Evolutionary conservation across 2,797 vertebrate species (phyloP), one percentile per base, ranked within the genome.

Genomic region (Acanthurus lineatus): DNA sequence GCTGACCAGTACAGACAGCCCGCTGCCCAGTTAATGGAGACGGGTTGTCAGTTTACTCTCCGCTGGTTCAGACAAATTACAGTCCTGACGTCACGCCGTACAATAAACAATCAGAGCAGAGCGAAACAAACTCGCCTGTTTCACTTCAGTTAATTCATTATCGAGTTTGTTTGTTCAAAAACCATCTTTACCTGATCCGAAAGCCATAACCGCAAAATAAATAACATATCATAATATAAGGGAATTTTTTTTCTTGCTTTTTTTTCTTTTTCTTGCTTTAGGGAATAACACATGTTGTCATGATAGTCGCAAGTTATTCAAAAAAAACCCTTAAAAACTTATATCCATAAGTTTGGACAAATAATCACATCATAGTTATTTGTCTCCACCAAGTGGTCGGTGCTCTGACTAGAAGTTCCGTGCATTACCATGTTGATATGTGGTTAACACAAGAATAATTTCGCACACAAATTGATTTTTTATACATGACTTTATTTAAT

Each of bases 61-160:
- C 8, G 76, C 66, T 61, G 0, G 76, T 86, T 81, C 77, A 35
- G 76, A 77, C 76, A 28, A 91, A 82, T 83, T 59, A 87, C 83
- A 73, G 64, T 14, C 19, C 75, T 92, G 91, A 94, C 93, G 93
- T 94, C 90, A 93, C 81, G 28, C 2, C 72, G 42, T 25, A 64
- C 65, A 53, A 64, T 65, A 88, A 88, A 88, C 85, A 75, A 49
- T 2, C 48, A 15, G 12, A 28, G 20, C 42, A 12, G 9, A 16
- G 9, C 17, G 32, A 9, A 25, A 17, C 10, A 17, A 63, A 61
- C 19, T 15, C 28, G 0, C 14, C 1, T 38, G 20, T 3, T 11
- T 19, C 15, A 4, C n/a, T 53, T 19, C 16, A 5, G n/a, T 53
- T 12, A 20, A 4, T 15, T 28, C 17, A n/a, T 6, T 1, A 15